A percentile compares a stretch with the other conserved stretches of the same genome.
Conservation (phyloP, 2,888 invertebrate genomes). For the Cosmia trapezina region DNA sequence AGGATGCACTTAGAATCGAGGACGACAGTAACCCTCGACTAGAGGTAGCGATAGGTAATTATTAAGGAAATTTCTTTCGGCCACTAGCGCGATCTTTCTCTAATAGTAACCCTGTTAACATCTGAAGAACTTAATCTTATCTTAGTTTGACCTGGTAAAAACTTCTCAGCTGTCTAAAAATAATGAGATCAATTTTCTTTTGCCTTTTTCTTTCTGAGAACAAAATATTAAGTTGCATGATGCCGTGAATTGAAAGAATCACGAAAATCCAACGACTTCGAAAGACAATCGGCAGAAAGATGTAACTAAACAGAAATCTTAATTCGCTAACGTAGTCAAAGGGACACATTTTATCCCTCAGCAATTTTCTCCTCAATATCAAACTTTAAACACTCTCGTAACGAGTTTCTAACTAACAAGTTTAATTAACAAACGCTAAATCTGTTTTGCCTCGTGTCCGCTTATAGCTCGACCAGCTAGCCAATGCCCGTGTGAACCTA, state of each 20-base stretch:
- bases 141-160: not conserved
- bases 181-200: conserved; percentile 4
- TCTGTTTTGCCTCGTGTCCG: conserved; percentile 44
- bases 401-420: conserved; percentile 61
- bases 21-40: conserved; percentile 39
- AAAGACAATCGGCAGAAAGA: conserved; percentile 1
- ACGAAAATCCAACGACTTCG: not conserved
- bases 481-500: conserved; percentile 34
- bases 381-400: conserved; percentile 55
- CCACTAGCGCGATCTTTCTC: not conserved
- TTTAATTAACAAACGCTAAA: conserved; percentile 64
- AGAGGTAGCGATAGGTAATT: no score
- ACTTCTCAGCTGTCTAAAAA: not conserved
- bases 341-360: conserved; percentile 37
- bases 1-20: conserved; percentile 55
- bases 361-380: conserved; percentile 55
- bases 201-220: not conserved
- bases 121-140: no score
- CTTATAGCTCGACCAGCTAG: conserved; percentile 37
- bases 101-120: not conserved
- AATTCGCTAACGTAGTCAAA: conserved; percentile 34
- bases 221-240: not conserved
- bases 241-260: conserved; percentile 9
- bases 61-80: no score
- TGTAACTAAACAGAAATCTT: not conserved